Evolutionary conservation across 2,888 invertebrate species (phyloP), one percentile per base, ranked within the genome.

Genomic region (Trilocha varians): DNA sequence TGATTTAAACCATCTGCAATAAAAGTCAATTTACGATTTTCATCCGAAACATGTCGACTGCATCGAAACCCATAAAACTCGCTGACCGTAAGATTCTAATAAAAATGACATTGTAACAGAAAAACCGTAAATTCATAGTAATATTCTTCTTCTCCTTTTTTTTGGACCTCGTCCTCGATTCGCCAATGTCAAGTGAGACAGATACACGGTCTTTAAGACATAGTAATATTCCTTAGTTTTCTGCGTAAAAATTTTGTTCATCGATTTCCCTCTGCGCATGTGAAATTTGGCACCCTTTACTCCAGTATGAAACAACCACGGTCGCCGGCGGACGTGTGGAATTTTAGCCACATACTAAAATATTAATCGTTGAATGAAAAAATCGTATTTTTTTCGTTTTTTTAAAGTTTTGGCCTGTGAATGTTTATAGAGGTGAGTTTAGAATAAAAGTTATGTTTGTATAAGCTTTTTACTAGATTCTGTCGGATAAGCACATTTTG

Each of bases 181-280:
- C n/a, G n/a, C n/a, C n/a, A n/a, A n/a, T n/a, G n/a, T n/a, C n/a
- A n/a, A n/a, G n/a, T n/a, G n/a, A n/a, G n/a, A n/a, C n/a, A n/a
- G n/a, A n/a, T n/a, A n/a, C n/a, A n/a, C n/a, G n/a, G n/a, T n/a
- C n/a, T n/a, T n/a, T n/a, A n/a, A n/a, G n/a, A n/a, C n/a, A n/a
- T n/a, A n/a, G n/a, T n/a, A 40, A 36, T 35, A 38, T 16, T 39
- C 39, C 45, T 39, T 48, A 45, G 43, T 44, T 44, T 42, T 16
- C 38, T 32, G 17, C 38, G 39, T 16, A 33, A 16, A 36, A 34
- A 47, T 39, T 36, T 63, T 53, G 49, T 6, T 56, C 79, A 84
- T 84, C 77, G 84, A 84, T 84, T 82, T 82, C 75, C 62, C 64
- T 73, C 60, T 65, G 84, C 84, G 84, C 84, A 84, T 83, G 84